These are phyloP conservation scores for Maconellicoccus hirsutus DNA, from an alignment of 1,140 invertebrate genomes.

Conservation along the genomic window DNA sequence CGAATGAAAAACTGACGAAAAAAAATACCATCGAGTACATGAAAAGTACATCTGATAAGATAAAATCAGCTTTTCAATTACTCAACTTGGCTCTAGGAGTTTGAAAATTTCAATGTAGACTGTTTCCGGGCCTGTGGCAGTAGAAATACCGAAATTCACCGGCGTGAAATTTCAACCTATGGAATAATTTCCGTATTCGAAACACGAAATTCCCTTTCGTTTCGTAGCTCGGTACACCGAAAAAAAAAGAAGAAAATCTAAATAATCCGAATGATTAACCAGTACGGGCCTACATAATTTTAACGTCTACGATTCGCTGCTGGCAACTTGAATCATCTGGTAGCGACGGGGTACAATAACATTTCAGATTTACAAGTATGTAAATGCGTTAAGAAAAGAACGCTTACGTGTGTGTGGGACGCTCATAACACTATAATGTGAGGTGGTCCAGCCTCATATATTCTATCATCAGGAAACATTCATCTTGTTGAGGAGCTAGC, in stretches of 20 bases:
- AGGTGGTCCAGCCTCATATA: conserved; percentile 7
- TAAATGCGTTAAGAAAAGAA: neutral
- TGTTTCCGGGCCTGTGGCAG: too few species aligned
- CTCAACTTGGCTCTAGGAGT: too few species aligned
- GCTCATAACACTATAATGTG: conserved; percentile 8
- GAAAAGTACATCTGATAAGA: too few species aligned
- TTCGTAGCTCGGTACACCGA: neutral
- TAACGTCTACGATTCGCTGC: neutral
- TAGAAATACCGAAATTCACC: neutral
- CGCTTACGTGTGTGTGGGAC: neutral
- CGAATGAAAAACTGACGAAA: too few species aligned
- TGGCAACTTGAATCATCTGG: neutral
- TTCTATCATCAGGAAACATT: conserved; percentile 9
- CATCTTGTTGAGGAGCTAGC: conserved; percentile 2
- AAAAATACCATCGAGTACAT: too few species aligned
- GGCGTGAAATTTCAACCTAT: neutral
- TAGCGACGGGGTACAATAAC: neutral
- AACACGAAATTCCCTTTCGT: neutral
- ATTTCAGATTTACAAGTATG: conserved; percentile 1
- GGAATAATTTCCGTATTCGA: conserved; percentile 3
- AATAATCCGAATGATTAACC: neutral
- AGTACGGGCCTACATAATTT: neutral
- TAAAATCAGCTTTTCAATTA: too few species aligned
- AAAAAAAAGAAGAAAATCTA: neutral
- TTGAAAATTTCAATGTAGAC: too few species aligned